Base-by-base conservation (phyloP, 1,140 invertebrate genomes). In the Micrasema longulum region DNA sequence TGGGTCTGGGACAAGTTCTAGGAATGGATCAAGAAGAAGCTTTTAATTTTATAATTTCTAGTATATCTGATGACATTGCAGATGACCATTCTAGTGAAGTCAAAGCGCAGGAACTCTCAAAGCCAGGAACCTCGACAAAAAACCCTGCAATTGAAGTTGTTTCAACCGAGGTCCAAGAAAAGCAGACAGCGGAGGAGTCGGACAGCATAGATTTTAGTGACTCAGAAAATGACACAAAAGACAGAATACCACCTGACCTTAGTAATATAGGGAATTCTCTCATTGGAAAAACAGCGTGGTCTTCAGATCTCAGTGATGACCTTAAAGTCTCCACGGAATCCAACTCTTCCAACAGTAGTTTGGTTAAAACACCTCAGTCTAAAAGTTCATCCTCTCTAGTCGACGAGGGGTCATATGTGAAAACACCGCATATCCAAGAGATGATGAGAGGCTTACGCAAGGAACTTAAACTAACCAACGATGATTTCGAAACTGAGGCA, bases 11-110 rank as follows among this genome's bases (percentile, higher is more conserved):
- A 23, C 80, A 81, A 71, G 84, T 85, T 74, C 71, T 86, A 18
- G 79, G 84, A 16, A 78, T 90, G 6, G 85, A 85, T 77, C 88
- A 90, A 76, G 88, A 91, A 78, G 89, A 91, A 78, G 89, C 88
- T 23, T 80, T 91, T n/a, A 87, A 88, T 80, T 89, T 88, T 23
- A 90, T 91, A 74, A 80, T 91, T 35, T 84, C 83, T 41, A 87
- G 86, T 74, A 74, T 63, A 1, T 55, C 72, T 3, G 68, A 74
- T 36, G 63, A 65, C 45, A 52, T 48, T 35, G 45, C 35, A 35
- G 64, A 52, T 0, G 48, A 67, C 31, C 11, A 41, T 23, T 57
- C 50, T 0, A 47, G 22, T 45, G 7, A 14, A 7, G 22, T 23
- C 3, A 12, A 48, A 31, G 14, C 62, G 22, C n/a, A 7, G 11